Base-by-base conservation (phyloP, 2,797 vertebrate genomes). In the Eulemur albifrons region DNA sequence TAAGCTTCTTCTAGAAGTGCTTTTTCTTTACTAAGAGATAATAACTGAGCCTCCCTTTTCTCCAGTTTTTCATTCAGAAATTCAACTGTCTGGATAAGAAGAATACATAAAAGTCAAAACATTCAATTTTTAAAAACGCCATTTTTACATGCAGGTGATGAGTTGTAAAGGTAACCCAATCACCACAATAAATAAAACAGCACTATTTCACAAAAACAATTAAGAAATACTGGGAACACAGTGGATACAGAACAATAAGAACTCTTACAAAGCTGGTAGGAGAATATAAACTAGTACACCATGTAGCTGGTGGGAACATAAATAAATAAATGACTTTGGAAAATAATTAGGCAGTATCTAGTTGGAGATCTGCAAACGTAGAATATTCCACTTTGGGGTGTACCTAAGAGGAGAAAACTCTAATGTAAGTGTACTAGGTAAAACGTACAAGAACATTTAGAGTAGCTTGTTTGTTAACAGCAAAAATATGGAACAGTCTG, bases 11-110 rank as follows among this genome's bases (percentile, higher is more conserved):
- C 99, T 96, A 99, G 98, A 75, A 97, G 98, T 10, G 99, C 99
- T 90, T 99, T 99, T 97, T 99, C 99, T 99, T 99, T 99, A 98
- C 99, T 99, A 96, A 99, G 98, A 50, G 98, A 98, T 95, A 99
- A 96, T 96, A 99, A 98, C 97, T 99, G 99, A 77, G 98, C 98
- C 98, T 99, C 99, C 97, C 99, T 99, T 98, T 99, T 99, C 98
- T 99, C 99, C 96, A 99, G 99, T 75, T 99, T 99, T 89, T 99
- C 98, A 59, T 99, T 99, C 97, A 99, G 99, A 93, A 99, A 99
- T 98, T 99, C 99, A 97, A 99, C 99, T 79, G 99, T 98, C 99
- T 99, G 96, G 54, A 98, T 97, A 95, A 97, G 93, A 91, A 98
- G 77, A 96, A 98, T 25, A 98, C 30, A 97, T 12, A 95, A 87